Evolutionary conservation across 2,113 vertebrate genomes (phyloP).

Genomic region (Leucosticte australis): DNA sequence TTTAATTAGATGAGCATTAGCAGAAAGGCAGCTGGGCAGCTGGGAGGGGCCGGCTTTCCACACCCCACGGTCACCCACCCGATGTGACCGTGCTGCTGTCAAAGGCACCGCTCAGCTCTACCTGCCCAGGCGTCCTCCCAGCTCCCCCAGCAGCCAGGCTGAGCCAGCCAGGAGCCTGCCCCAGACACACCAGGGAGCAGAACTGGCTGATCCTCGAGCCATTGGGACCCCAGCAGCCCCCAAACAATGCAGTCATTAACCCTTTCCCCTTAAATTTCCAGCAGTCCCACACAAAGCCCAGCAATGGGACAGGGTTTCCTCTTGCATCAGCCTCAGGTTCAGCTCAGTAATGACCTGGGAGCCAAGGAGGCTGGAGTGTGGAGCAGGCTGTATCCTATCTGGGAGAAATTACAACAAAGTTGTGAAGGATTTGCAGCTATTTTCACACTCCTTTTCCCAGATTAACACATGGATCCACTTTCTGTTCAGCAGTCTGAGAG

Average conservation of each 20-base stretch:
- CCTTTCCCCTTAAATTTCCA: not conserved
- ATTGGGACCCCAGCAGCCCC: not conserved
- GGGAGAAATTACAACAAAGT: constrained; percentile 42
- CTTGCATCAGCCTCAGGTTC: not conserved
- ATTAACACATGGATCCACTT: constrained; percentile 61
- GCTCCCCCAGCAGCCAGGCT: not conserved
- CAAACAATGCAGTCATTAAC: not conserved
- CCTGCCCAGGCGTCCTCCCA: not conserved
- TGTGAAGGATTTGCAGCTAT: constrained; percentile 54
- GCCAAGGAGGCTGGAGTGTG: not conserved
- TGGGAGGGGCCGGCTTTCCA: not conserved
- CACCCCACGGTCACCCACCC: not conserved
- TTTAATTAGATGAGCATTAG: constrained; percentile 10
- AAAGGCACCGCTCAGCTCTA: not conserved
- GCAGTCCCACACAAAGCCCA: not conserved
- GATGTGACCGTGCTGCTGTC: constrained; percentile 34
- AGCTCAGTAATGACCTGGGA: not conserved
- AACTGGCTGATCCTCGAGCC: not conserved
- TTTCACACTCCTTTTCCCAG: constrained; percentile 57
- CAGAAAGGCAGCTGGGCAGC: constrained; percentile 13
- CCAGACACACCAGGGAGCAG: not conserved
- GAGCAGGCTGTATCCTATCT: not conserved
- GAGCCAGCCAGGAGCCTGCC: not conserved
- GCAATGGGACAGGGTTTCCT: not conserved
- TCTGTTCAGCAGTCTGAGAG: constrained; percentile 28